phyloP scores from a whole-genome alignment of 2,113 vertebrate species.

The Stegastes partitus region DNA sequence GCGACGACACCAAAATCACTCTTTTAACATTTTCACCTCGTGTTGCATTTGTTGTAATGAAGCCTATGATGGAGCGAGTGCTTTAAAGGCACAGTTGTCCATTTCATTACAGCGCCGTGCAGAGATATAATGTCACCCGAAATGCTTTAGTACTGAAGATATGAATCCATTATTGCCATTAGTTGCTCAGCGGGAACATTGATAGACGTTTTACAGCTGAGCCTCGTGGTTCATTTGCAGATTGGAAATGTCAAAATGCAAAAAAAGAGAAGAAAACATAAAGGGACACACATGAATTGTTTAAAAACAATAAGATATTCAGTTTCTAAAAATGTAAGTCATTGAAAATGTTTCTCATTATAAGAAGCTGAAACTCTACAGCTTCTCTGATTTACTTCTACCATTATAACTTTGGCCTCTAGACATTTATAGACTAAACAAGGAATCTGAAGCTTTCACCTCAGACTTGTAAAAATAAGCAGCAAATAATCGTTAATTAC shows the following conservation, averaged over 20 bases:
- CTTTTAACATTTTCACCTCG: slow-evolving; percentile 25
- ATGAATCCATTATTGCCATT: not conserved
- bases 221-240: not conserved
- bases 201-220: not conserved
- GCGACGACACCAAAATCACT: not conserved
- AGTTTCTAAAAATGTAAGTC: not conserved
- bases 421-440: too few relatives aligned
- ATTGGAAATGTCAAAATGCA: not conserved
- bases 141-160: not conserved
- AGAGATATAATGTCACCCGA: not conserved
- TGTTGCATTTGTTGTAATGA: slow-evolving; percentile 6
- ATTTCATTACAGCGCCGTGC: not conserved
- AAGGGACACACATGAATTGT: too few relatives aligned
- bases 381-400: too few relatives aligned
- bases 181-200: not conserved
- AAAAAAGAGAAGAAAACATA: not conserved
- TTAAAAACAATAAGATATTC: not conserved
- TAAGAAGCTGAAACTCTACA: not conserved
- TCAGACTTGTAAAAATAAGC: too few relatives aligned
- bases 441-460: too few relatives aligned
- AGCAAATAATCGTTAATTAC: not conserved
- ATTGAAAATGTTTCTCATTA: not conserved
- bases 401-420: too few relatives aligned
- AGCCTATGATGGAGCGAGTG: not conserved
- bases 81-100: not conserved